phyloP scores from a whole-genome alignment of 2,113 vertebrate species.

The Urocolius indicus region DNA sequence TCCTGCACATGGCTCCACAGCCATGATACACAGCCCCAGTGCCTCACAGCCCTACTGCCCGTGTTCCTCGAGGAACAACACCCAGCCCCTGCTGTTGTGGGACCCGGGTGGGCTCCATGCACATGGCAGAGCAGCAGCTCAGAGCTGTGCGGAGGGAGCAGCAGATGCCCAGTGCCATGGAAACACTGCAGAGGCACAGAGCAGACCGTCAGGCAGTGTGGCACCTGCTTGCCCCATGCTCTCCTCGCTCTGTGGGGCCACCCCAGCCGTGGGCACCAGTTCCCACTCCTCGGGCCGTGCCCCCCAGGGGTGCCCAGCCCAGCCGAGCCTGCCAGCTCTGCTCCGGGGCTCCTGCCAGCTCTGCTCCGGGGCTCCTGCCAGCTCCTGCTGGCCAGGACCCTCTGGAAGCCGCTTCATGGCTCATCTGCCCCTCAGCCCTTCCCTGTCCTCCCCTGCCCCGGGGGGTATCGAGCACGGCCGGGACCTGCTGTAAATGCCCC shows the following conservation, averaged over 20 bases:
- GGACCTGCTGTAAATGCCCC: not conserved
- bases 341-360: rapidly evolving
- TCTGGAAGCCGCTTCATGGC: too few species aligned
- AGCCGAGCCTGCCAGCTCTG: rapidly evolving
- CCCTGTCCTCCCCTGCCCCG: not conserved
- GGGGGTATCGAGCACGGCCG: not conserved
- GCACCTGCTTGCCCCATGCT: not conserved
- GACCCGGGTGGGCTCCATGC: rapidly evolving
- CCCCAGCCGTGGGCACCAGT: rapidly evolving
- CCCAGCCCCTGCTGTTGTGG: not conserved
- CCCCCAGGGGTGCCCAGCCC: not conserved
- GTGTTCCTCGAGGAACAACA: rapidly evolving
- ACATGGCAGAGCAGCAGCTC: not conserved
- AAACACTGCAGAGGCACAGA: not conserved
- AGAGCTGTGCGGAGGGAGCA: not conserved
- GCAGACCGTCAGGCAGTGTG: rapidly evolving
- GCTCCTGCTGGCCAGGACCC: not conserved
- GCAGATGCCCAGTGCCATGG: not conserved
- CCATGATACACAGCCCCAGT: rapidly evolving
- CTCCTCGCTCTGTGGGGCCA: not conserved
- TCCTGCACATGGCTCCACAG: rapidly evolving
- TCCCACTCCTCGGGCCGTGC: not conserved
- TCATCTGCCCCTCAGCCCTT: not conserved
- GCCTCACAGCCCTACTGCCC: not conserved
- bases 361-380: rapidly evolving